Base-by-base conservation (phyloP, 2,113 vertebrate species). In the Limnothrissa miodon region DNA sequence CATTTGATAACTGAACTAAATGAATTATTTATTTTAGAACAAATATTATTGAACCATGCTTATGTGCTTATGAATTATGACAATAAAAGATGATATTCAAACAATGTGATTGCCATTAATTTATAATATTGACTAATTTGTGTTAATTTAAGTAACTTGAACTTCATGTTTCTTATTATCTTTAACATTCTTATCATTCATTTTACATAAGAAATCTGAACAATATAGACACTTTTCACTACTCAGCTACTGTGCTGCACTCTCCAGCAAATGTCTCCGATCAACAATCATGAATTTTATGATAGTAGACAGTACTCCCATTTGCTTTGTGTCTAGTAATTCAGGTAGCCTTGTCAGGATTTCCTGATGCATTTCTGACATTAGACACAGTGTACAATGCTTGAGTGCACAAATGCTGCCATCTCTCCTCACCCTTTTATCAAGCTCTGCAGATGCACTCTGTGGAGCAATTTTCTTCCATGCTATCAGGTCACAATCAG, bases 401-500 rank as follows among this genome's bases (percentile, higher is more conserved):
- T 36, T 15, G 66, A 74, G 29, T 15, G 66, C 66, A 21, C 21
- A 23, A 56, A 56, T 19, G 21, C 21, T 25, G n/a, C 66, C 29
- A 15, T 74, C 66, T 74, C 66, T 5, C 13, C 29, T 15, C 33
- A 74, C 29, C 66, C 66, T 74, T 29, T 74, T 15, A 74, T 33
- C 66, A 74, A 33, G 66, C 66, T 25, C 25, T 36, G 66, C 13
- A 74, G 66, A 74, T 74, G 29, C 66, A 74, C 59, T 66, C 7
- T 8, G 2, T 15, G 59, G 59, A 66, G 7, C 59, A 66, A 66
- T 66, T 66, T 66, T 29, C 59, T 29, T 66, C 59, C 59, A 66
- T 8, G 9, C 33, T 74, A 74, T 74, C 66, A 74, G 66, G 66
- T 74, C 66, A 74, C 9, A 74, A 74, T 74, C 66, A 74, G 66